Conservation (phyloP, 2,888 invertebrate genomes). For the Melanophora roralis region DNA sequence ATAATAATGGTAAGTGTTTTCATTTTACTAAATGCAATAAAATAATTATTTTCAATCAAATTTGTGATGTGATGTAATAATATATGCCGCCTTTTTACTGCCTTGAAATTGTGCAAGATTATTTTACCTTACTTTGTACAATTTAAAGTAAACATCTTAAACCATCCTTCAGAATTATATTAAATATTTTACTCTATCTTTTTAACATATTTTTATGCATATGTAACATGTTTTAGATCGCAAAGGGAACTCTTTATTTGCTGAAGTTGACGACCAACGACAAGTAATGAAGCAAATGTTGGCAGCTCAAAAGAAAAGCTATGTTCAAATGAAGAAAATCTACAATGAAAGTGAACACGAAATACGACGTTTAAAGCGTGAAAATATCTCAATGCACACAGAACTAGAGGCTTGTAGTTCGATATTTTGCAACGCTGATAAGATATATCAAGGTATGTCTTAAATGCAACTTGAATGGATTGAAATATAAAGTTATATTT, state of each 20-base stretch:
- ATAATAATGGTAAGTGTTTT: slow-evolving; percentile 68
- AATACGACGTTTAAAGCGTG: slow-evolving; percentile 74
- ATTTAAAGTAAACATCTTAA: too few species aligned
- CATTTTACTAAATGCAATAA: too few species aligned
- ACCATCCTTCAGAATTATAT: too few species aligned
- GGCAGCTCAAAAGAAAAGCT: slow-evolving; percentile 80
- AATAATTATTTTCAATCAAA: too few species aligned
- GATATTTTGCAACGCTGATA: slow-evolving; percentile 75
- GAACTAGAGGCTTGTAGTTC: slow-evolving; percentile 74
- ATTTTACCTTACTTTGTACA: too few species aligned
- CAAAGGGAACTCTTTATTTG: slow-evolving; percentile 82
- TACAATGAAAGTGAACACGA: slow-evolving; percentile 74
- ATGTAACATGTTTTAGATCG: too few species aligned
- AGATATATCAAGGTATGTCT: slow-evolving; percentile 72
- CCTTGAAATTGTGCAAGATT: too few species aligned
- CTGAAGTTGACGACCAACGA: slow-evolving; percentile 82
- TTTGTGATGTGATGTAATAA: too few species aligned
- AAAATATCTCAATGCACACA: slow-evolving; percentile 75
- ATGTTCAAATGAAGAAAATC: slow-evolving; percentile 77
- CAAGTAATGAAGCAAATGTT: slow-evolving; percentile 81
- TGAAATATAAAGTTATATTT: slow-evolving; percentile 15
- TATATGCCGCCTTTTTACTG: too few species aligned
- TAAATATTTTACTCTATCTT: too few species aligned
- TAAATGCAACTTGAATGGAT: not conserved
- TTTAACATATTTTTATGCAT: too few species aligned